Base-by-base conservation (phyloP, 2,797 vertebrate species). In the Buceros bicornis region DNA sequence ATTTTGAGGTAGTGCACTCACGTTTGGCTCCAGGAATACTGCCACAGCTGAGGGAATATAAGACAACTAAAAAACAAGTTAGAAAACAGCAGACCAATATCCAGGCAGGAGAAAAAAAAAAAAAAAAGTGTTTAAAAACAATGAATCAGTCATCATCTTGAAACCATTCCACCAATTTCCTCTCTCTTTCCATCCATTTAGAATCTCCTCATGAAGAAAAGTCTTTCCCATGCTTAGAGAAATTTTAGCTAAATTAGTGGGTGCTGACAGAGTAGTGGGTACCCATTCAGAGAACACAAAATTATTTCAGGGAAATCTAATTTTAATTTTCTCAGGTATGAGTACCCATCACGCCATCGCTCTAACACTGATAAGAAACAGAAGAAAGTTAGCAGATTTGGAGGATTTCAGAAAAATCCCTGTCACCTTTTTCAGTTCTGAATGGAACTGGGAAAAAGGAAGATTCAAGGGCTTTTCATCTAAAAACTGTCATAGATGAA, bases 31-130 rank as follows among this genome's bases (percentile, higher is more conserved):
- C 95, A 93, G 79, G 88, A 87, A 83, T 93, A 96, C 90, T 96
- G 95, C 58, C 93, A 97, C 57, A 92, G 93, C 95, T 97, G 80
- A 95, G 95, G 96, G 95, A 97, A 97, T 97, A 95, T 94, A 96
- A 96, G 92, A 96, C 90, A 96, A 97, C 95, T 96, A 58, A 84
- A 96, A 93, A 90, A 91, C 96, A 97, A 94, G 96, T 96, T 97
- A 97, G 96, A 95, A 95, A 96, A 96, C 80, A 95, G 87, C 80
- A 97, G 91, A 95, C 84, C 42, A 96, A 96, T 88, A 92, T 88
- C 82, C 87, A 88, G 65, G 82, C 61, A 82, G 93, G 84, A n/a
- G 61, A 87, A 87, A 82, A 66, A 89, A 62, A 64, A 87, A 87
- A 82, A 66, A 89, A 62, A 71, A 33, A 8, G 47, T 10, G 50